Percentiles rank a stretch among this genome's conserved stretches.
These are phyloP conservation scores for Sabellastarte sp. DNA, from an alignment of 2,888 invertebrate species.

Conservation along the genomic window DNA sequence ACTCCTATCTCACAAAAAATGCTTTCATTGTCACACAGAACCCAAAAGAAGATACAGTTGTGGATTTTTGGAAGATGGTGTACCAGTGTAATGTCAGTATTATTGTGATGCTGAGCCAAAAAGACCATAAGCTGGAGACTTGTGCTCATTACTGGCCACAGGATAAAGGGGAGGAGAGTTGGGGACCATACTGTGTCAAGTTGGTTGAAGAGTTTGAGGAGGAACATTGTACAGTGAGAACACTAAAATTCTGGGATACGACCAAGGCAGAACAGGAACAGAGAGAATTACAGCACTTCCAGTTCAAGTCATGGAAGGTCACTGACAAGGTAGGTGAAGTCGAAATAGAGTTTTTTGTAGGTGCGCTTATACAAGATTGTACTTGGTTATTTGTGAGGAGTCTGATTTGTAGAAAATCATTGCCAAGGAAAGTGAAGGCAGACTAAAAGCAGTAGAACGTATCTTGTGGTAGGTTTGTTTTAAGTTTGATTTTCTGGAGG, in stretches of 20 bases:
- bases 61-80: slow-evolving; percentile 58
- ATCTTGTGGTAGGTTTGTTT: no score
- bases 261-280: slow-evolving; percentile 25
- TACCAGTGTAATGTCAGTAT: slow-evolving; percentile 48
- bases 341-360: no score
- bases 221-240: slow-evolving; percentile 39
- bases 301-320: slow-evolving; percentile 50
- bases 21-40: slow-evolving; percentile 56
- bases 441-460: no score
- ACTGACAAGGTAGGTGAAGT: slow-evolving; percentile 34
- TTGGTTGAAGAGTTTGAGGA: slow-evolving; percentile 38
- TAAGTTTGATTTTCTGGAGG: no score
- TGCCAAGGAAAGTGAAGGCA: no score
- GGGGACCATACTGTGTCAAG: slow-evolving; percentile 37
- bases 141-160: slow-evolving; percentile 49
- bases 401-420: no score
- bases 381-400: no score
- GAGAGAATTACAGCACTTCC: slow-evolving; percentile 47
- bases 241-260: slow-evolving; percentile 37
- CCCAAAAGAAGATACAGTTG: slow-evolving; percentile 50
- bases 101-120: slow-evolving; percentile 50
- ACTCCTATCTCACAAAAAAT: slow-evolving; percentile 42
- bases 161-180: slow-evolving; percentile 8
- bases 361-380: no score
- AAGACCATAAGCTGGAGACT: slow-evolving; percentile 43